Evolutionary conservation across 1,140 invertebrate species (phyloP).

Genomic region (Meloidogyne floridensis): DNA sequence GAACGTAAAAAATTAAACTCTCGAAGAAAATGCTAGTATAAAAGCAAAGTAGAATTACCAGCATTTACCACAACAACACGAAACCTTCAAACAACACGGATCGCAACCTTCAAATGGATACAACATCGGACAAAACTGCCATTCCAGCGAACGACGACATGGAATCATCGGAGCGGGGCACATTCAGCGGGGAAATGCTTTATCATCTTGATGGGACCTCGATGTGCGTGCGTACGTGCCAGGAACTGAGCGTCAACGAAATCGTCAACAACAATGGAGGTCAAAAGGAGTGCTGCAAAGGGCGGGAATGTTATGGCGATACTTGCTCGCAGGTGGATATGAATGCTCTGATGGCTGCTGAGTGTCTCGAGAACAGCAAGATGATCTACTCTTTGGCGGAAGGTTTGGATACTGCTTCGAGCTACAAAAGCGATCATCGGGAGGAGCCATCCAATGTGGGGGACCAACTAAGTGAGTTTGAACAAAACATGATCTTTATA

Average conservation of each 20-base stretch:
- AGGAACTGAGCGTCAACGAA: not conserved
- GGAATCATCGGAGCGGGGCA: not conserved
- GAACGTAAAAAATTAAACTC: too few relatives aligned
- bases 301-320: not conserved
- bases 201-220: not conserved
- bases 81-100: not conserved
- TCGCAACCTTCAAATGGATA: not conserved
- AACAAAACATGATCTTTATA: too few relatives aligned
- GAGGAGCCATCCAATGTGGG: too few relatives aligned
- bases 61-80: not conserved
- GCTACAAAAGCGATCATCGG: not conserved
- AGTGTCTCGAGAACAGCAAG: not conserved
- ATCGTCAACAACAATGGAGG: not conserved
- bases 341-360: conserved; percentile 8
- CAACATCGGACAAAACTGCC: not conserved
- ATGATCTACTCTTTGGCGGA: not conserved
- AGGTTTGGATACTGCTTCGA: not conserved
- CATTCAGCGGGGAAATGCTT: not conserved
- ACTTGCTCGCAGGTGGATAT: not conserved
- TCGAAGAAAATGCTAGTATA: too few relatives aligned
- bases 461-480: too few relatives aligned
- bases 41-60: not conserved
- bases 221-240: not conserved
- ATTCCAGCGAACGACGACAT: not conserved
- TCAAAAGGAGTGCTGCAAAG: not conserved